phyloP scores from a whole-genome alignment of 2,113 vertebrate genomes.

The Ifrita kowaldi region DNA sequence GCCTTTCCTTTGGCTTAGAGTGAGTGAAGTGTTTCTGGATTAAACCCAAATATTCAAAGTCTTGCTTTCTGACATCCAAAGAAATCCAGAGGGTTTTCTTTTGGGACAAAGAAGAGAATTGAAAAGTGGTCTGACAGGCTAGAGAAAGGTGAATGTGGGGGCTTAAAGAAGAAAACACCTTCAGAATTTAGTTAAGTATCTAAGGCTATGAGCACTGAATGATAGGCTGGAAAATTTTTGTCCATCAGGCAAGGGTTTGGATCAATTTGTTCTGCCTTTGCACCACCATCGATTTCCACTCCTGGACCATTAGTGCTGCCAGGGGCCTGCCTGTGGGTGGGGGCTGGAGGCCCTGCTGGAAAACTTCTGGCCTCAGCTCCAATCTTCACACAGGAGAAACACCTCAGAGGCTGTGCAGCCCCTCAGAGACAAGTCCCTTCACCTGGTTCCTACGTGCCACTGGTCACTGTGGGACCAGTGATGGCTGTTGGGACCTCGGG shows the following conservation, averaged over 20 bases:
- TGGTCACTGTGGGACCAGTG: not conserved
- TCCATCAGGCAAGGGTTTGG: not conserved
- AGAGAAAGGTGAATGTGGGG: not conserved
- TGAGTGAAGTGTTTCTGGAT: not conserved
- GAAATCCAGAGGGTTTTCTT: not conserved
- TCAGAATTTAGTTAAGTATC: not conserved
- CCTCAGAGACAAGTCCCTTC: not conserved
- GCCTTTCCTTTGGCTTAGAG: not conserved
- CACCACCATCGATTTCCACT: not conserved
- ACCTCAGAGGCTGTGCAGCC: not conserved
- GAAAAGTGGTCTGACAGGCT: not conserved
- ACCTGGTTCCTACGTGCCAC: fast-evolving
- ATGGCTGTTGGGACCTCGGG: fast-evolving
- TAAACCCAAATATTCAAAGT: not conserved
- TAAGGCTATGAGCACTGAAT: not conserved
- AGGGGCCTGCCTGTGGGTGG: not conserved
- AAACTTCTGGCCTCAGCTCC: not conserved
- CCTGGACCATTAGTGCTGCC: not conserved
- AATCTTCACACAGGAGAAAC: not conserved
- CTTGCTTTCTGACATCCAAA: not conserved
- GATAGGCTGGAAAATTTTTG: not conserved
- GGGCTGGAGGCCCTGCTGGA: not conserved
- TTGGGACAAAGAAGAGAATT: not conserved
- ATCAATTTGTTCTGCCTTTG: not conserved
- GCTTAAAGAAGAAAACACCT: not conserved